Evolutionary conservation across 1,140 invertebrate species (phyloP).

Genomic region (Dinothrombium tinctorium): DNA sequence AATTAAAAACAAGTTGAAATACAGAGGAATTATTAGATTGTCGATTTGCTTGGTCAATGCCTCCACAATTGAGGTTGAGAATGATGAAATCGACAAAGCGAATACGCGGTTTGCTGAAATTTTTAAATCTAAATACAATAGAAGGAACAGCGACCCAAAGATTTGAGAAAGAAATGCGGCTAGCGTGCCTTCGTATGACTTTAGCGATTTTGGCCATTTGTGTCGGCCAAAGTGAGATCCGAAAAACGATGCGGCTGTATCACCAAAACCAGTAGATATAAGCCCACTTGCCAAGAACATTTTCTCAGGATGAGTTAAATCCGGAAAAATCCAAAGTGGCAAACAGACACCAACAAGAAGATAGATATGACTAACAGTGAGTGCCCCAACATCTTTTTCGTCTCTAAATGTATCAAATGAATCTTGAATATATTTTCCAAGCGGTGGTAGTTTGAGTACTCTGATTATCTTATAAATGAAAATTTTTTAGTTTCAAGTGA

Average conservation of each 20-base stretch:
- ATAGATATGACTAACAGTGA: conserved; percentile 65
- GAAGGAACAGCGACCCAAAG: conserved; percentile 25
- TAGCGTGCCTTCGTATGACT: conserved; percentile 37
- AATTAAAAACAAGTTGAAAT: conserved; percentile 10
- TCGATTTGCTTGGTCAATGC: conserved; percentile 26
- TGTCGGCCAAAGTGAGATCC: conserved; percentile 44
- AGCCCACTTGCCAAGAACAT: conserved; percentile 37
- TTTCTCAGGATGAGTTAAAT: conserved; percentile 6
- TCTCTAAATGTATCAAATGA: conserved; percentile 48
- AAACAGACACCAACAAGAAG: conserved; percentile 41
- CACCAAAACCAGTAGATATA: conserved; percentile 57
- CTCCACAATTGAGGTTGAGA: conserved; percentile 21
- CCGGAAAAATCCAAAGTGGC: conserved; percentile 25
- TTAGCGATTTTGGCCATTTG: conserved; percentile 40
- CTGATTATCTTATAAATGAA: conserved; percentile 24
- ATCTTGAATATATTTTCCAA: conserved; percentile 36
- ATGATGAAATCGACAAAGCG: conserved; percentile 6
- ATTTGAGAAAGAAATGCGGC: conserved; percentile 27
- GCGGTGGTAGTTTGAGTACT: conserved; percentile 17
- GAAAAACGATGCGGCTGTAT: conserved; percentile 53
- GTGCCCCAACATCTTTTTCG: conserved; percentile 47
- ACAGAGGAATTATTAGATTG: conserved; percentile 24
- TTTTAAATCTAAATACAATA: conserved; percentile 16
- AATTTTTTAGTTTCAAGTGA: neutral
- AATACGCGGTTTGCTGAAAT: conserved; percentile 3